These are phyloP conservation scores for Corythornis madagascariensis DNA, from an alignment of 2,113 vertebrate species.

Conservation along the genomic window DNA sequence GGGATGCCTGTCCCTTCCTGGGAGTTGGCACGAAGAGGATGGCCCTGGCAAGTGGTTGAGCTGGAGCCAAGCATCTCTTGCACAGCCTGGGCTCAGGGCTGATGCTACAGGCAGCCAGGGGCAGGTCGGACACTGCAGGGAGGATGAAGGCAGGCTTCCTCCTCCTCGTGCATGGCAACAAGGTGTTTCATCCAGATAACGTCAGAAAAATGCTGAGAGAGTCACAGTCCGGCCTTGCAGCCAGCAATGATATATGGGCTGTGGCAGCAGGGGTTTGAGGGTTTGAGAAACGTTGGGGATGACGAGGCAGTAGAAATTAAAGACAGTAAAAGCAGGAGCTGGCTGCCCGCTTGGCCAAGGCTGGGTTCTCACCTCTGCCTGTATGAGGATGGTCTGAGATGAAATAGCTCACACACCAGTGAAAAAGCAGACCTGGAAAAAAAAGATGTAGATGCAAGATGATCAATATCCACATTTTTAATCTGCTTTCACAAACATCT, in stretches of 20 bases:
- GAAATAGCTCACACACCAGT: neutral
- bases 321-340: neutral
- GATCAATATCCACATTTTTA: neutral
- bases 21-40: neutral
- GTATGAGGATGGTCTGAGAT: neutral
- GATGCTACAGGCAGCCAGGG: neutral
- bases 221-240: neutral
- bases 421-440: neutral
- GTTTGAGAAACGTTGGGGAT: neutral
- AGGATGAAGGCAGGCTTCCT: neutral
- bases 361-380: accelerated
- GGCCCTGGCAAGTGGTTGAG: neutral
- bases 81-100: neutral
- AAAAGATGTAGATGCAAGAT: neutral
- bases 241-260: neutral
- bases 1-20: neutral
- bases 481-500: neutral
- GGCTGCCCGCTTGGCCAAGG: neutral
- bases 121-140: neutral
- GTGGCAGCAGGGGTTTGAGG: neutral
- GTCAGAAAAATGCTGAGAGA: neutral
- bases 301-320: neutral
- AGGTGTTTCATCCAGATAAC: neutral
- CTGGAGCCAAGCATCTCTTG: neutral
- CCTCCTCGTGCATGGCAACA: neutral